These are phyloP conservation scores for Phalloptychus januarius DNA, from an alignment of 2,797 vertebrate species.

Conservation along the genomic window DNA sequence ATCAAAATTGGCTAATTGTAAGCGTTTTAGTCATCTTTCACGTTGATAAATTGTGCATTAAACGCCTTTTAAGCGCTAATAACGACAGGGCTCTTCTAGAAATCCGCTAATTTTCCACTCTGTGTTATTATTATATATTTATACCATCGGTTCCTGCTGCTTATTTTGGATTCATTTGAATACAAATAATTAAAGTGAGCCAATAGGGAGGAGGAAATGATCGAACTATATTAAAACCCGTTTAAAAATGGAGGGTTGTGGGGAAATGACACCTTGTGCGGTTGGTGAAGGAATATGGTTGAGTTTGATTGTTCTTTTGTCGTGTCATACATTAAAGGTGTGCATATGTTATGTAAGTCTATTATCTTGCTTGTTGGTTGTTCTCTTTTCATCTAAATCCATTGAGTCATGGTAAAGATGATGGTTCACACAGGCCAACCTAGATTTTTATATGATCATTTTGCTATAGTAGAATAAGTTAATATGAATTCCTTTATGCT, in stretches of 20 bases:
- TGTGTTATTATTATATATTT: background rate
- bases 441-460: background rate
- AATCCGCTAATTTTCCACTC: background rate
- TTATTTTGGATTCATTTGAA: background rate
- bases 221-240: background rate
- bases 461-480: slow-evolving; percentile 34
- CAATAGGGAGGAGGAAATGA: background rate
- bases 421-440: slow-evolving; percentile 24
- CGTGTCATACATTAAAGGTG: slow-evolving; percentile 25
- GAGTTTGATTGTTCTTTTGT: slow-evolving; percentile 14
- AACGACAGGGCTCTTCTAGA: background rate
- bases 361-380: slow-evolving; percentile 26
- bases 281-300: slow-evolving; percentile 26
- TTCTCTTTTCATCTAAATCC: slow-evolving; percentile 24
- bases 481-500: slow-evolving; percentile 6
- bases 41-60: background rate
- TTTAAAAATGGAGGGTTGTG: background rate
- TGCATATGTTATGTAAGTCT: slow-evolving; percentile 57
- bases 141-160: background rate
- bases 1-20: background rate
- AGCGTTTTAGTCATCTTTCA: background rate
- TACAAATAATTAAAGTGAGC: background rate
- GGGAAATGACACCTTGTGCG: slow-evolving; percentile 3
- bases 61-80: background rate
- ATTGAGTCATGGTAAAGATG: slow-evolving; percentile 36